Evolutionary conservation across 2,113 vertebrate species (phyloP).

Genomic region (Gnathonemus longibarbis): DNA sequence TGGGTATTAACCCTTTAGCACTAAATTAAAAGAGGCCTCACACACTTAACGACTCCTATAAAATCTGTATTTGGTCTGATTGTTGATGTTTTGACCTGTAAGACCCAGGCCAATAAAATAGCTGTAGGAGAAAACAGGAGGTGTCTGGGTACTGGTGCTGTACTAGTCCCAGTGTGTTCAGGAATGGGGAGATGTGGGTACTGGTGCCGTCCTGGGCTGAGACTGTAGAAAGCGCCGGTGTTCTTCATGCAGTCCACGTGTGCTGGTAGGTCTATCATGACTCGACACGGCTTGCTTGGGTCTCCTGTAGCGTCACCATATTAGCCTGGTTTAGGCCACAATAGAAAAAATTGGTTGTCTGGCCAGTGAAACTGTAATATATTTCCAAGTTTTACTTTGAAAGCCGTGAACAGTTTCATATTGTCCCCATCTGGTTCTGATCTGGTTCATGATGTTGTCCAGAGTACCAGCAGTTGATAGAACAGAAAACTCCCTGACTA

Average conservation of each 20-base stretch:
- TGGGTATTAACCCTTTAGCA: slow-evolving; percentile 24
- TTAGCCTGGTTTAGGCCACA: background rate
- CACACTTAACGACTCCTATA: background rate
- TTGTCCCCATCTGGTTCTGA: background rate
- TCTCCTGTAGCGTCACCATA: background rate
- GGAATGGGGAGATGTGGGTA: background rate
- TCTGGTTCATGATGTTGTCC: background rate
- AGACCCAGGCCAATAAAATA: background rate
- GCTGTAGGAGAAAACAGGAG: slow-evolving; percentile 21
- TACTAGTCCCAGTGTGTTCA: background rate
- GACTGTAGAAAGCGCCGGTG: background rate
- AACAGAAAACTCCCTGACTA: background rate
- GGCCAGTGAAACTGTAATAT: background rate
- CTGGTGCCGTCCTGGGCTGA: background rate
- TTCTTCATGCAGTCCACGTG: background rate
- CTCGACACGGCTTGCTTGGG: background rate
- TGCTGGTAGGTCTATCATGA: background rate
- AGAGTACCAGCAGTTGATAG: background rate
- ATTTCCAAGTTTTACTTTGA: background rate
- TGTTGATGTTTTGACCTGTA: background rate
- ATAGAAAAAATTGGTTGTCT: background rate
- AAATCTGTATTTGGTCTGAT: background rate
- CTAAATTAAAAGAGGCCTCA: background rate
- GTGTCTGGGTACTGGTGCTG: background rate
- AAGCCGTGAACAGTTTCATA: background rate